Evolutionary conservation across 2,888 invertebrate species (phyloP), one percentile per base, ranked within the genome.

Genomic region (Hirtodrosophila histrioides): DNA sequence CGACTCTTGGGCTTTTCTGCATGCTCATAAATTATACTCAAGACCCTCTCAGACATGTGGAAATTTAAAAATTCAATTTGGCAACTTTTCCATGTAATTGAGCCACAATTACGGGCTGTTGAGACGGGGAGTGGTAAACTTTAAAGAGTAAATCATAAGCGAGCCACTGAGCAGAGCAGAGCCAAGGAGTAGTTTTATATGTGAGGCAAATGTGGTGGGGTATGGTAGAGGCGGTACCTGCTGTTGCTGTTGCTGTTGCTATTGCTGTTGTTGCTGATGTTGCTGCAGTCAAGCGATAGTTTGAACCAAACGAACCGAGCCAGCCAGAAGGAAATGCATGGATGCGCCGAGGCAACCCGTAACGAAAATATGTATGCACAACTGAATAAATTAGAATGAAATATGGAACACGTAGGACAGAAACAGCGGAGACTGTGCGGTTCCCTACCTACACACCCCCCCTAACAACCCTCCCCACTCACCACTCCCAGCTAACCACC

Each of bases 11-110:
- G 51, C 66, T 62, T 69, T 73, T 73, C 64, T 62, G 64, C 74
- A 69, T 71, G 69, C 68, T 65, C 85, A 82, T 82, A 81, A 85
- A 81, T 81, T 76, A 81, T 85, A 63, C 61, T 68, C 71, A 78
- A 58, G 74, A 63, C 60, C 64, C 50, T 44, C 57, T 40, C 67
- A 67, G 75, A 74, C 74, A 74, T 74, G 76, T 61, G 62, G 31
- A 73, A 83, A 86, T 86, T 86, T 81, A 84, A 86, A 86, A 86
- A 86, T 86, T 84, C 85, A 86, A 84, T 86, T 86, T 81, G 79
- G 85, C 70, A 84, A 84, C 82, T 84, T 84, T 86, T 86, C 85
- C 81, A 81, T 78, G 82, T 84, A 84, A 84, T 84, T 86, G 83
- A 84, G 85, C 85, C 79, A 84, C 86, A 86, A 84, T 84, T 84